Base-by-base conservation (phyloP, 2,113 vertebrate species). In the Loxodonta africana region DNA sequence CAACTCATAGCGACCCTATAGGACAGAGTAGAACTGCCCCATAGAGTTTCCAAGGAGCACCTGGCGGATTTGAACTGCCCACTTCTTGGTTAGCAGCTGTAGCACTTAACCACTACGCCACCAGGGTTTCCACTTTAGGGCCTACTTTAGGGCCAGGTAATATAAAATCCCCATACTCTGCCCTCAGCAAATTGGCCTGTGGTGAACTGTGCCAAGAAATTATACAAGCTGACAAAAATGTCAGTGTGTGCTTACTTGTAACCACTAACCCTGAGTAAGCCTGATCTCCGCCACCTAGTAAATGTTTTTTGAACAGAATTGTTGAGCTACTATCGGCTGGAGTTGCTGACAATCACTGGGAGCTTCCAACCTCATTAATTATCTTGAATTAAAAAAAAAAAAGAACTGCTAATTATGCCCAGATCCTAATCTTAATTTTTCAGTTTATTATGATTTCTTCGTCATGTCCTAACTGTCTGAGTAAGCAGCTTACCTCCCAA, bases 321-420 rank as follows among this genome's bases (percentile, higher is more conserved):
- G 97, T 78, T 95, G 93, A 90, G 84, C 91, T 97, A 88, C 98
- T 94, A 91, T 95, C 96, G 97, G 94, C 4, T 92, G 95, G 96
- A 21, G 2, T 88, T 97, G 96, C 94, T 97, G 96, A 97, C 93
- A 98, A 53, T 96, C 96, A 91, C 63, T 94, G 95, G 91, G 91
- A 96, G 90, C 96, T 97, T 97, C 97, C 95, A 98, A 95, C 30
- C 94, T 98, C 97, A 53, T 98, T 98, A 98, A 98, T 98, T 98
- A 95, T 37, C 37, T 37, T 37, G 37, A 37, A 37, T 37, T 37
- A 37, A 37, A 37, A 37, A 37, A 37, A 37, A 37, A 37, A 37
- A 94, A 95, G 91, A 96, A 86, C 83, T 96, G 92, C 95, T 98
- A 98, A 98, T 99, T 98, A 98, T 97, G 96, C 95, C 96, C 98